Evolutionary conservation across 2,797 vertebrate species (phyloP), one percentile per base, ranked within the genome.

Genomic region (Nyctibius grandis): DNA sequence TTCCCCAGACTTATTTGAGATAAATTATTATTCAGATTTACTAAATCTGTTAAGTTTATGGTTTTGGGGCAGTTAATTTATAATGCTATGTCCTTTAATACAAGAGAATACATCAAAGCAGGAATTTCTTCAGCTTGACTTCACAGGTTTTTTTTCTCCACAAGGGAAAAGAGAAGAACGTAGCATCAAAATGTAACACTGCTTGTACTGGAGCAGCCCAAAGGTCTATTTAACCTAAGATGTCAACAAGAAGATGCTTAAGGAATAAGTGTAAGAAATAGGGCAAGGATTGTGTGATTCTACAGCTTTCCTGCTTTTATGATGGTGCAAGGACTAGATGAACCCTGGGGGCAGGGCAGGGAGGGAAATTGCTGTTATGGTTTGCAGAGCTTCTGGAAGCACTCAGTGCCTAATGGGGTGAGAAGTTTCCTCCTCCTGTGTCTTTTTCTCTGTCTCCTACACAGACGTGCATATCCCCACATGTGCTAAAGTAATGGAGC

Each of bases 351-450:
- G 47, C 74, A 94, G 91, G 77, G 91, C 81, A 92, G 74, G 59
- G 88, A 96, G 81, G 92, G 86, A 85, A 96, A 85, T 63, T 63
- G 86, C 91, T 89, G 74, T 91, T 95, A 73, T 26, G 92, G 84
- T 94, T 95, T 96, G 54, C 91, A 89, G 93, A 95, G 86, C 94
- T 96, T 96, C 96, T 97, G 96, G 94, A 97, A 97, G 91, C 94
- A 97, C 94, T 97, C 96, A 97, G 84, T 95, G 90, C 91, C 94
- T 96, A 96, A 97, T 97, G 94, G 93, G 40, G 86, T 96, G 95
- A 97, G 93, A 96, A 92, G 78, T 95, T 96, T 94, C 93, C 75
- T 94, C 77, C 76, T 97, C 34, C 72, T 95, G 45, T 95, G 85
- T 79, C 93, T 74, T 85, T 89, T 76, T 69, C 48, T 81, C 28